Evolutionary conservation across 2,113 vertebrate genomes (phyloP).

Genomic region (Pseudonaja textilis): DNA sequence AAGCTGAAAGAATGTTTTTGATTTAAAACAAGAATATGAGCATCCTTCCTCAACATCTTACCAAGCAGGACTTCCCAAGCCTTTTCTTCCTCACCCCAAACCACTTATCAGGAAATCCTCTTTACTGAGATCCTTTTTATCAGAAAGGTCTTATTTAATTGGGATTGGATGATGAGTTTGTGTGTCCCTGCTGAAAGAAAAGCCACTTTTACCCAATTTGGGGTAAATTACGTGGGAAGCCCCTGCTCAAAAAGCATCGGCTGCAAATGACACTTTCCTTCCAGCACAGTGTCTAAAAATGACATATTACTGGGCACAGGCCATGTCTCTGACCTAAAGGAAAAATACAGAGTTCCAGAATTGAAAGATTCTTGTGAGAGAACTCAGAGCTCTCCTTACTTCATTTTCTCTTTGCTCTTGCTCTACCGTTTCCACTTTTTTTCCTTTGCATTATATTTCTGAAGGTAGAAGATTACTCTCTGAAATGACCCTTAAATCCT

Average conservation of each 20-base stretch:
- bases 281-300: background rate
- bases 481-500: background rate
- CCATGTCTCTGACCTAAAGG: background rate
- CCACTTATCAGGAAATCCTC: background rate
- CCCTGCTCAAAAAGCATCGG: too few species aligned
- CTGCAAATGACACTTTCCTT: too few species aligned
- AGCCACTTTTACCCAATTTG: too few species aligned
- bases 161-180: too few species aligned
- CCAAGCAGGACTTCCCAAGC: background rate
- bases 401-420: background rate
- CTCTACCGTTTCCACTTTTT: background rate
- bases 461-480: background rate
- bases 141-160: too few species aligned
- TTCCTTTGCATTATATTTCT: background rate
- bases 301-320: background rate
- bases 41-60: background rate
- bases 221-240: too few species aligned
- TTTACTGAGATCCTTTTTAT: too few species aligned
- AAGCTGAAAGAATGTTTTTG: background rate
- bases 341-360: background rate
- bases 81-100: background rate
- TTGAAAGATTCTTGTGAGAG: background rate
- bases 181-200: too few species aligned
- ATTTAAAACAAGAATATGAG: background rate
- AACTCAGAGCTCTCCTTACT: background rate